Conservation (phyloP, 2,797 vertebrate species). For the Sebastes iracundus region DNA sequence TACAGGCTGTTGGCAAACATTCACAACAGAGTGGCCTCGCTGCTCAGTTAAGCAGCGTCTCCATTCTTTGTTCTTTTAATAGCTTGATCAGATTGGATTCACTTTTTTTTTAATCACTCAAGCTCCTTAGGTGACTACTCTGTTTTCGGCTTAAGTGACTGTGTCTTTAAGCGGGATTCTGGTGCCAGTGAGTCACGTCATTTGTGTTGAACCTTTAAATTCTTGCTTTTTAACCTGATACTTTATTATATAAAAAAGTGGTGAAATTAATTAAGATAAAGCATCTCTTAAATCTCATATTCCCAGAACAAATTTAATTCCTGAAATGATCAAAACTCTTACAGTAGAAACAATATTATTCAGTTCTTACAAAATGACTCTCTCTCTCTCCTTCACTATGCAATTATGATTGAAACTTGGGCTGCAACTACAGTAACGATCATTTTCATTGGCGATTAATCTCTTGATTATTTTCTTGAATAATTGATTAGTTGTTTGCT, state of each 20-base stretch:
- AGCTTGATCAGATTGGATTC: conserved; percentile 76
- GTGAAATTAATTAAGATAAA: not conserved
- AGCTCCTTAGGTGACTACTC: conserved; percentile 56
- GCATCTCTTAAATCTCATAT: not conserved
- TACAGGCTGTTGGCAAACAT: conserved; percentile 59
- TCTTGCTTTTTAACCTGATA: not conserved
- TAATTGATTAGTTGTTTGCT: too few species aligned
- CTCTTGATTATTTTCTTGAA: too few species aligned
- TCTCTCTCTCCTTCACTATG: conserved; percentile 2
- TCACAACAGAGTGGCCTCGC: conserved; percentile 37
- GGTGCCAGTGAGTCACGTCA: not conserved
- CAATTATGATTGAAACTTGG: conserved; percentile 16
- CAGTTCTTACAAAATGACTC: conserved; percentile 7
- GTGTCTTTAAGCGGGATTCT: conserved; percentile 32
- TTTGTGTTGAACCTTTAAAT: conserved; percentile 5
- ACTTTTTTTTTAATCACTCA: conserved; percentile 72
- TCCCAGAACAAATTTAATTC: conserved; percentile 7
- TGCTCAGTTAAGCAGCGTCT: conserved; percentile 41
- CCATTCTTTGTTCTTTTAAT: conserved; percentile 74
- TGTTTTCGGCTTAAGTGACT: conserved; percentile 44
- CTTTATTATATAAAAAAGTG: not conserved
- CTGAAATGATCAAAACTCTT: not conserved
- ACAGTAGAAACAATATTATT: conserved; percentile 3
- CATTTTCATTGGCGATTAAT: too few species aligned
- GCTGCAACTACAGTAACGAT: too few species aligned